Evolutionary conservation across 1,140 invertebrate species (phyloP), one percentile per base, ranked within the genome.

Genomic region (Drosophila eugracilis): DNA sequence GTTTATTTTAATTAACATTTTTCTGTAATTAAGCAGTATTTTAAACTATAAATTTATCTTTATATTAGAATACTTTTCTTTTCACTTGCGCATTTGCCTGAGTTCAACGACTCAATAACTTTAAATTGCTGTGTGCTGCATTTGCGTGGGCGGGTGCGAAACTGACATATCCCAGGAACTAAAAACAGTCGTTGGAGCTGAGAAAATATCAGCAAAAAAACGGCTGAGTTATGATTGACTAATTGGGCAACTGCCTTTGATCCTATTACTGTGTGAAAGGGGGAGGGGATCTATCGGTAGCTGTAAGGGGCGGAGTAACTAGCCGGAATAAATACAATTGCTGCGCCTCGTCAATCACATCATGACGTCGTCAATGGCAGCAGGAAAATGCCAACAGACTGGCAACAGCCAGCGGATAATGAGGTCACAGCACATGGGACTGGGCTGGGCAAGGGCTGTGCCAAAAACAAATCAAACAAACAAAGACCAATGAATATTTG

Each of bases 291-390:
- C 15, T n/a, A n/a, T 30, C 28, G 45, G 21, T 10, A 58, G 15
- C 6, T 9, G 32, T 48, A n/a, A 19, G 22, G 26, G n/a, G 30
- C 47, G 14, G 52, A 37, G 4, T 17, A 37, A 37, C 42, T 10
- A 60, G 28, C 15, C 0, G 22, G 22, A 44, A 62, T 37, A 50
- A 57, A 71, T 26, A 58, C 67, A 71, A 45, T 34, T 48, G 44
- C 26, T 47, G 19, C 28, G 55, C 15, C 54, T 50, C 49, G 66
- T 74, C 63, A 75, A 81, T 81, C 55, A 74, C 58, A 75, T 80
- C 44, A 52, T 79, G 77, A 79, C 77, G 77, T 80, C 41, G 71
- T 49, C 69, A 55, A 58, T 75, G 59, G 70, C 67, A 72, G 55
- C 44, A 62, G 44, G 30, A 36, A 62, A 47, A 28, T 49, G 37